Base-by-base conservation (phyloP, 2,888 invertebrate genomes). In the Cephus sareptanus region DNA sequence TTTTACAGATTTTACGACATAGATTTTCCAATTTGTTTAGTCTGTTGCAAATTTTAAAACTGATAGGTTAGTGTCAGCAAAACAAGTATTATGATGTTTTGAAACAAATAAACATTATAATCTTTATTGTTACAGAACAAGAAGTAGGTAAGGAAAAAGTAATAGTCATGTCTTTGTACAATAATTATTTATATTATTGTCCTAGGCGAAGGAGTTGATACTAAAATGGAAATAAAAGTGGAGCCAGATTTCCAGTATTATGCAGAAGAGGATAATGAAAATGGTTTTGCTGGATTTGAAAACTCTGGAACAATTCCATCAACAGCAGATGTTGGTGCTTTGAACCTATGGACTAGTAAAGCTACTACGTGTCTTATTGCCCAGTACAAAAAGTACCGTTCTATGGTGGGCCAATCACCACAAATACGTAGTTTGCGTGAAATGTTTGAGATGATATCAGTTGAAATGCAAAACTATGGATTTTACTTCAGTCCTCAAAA, bases 381-480 rank as follows among this genome's bases (percentile, higher is more conserved):
- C 13, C 86, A 88, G 75, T 90, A 90, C 75, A 89, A 88, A 70
- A 90, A 88, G 74, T 90, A 87, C 79, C 84, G 88, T 15, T 83
- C 85, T 4, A 83, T 87, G 83, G 89, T 90, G 13, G 90, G 90
- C 4, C 88, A 90, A 75, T 84, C 89, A 6, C 85, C 85, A 11
- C 82, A 86, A 30, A 83, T 90, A 11, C 84, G 87, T 69, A 90
- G 88, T 70, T 80, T 90, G 3, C 83, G 90, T 4, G 90, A 89
- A 70, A 90, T 90, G 90, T 90, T 90, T 74, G 90, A 90, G 75
- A 88, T 86, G 77, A 89, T 90, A 71, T 89, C 90, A 0, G n/a
- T 84, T 3, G 89, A 90, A 75, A 89, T 90, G 90, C 85, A 86
- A 56, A 71, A 71, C 15, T 82, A 84, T 30, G 88, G 88, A 1